phyloP scores from a whole-genome alignment of 2,888 invertebrate genomes.

The Byasa hedistus region DNA sequence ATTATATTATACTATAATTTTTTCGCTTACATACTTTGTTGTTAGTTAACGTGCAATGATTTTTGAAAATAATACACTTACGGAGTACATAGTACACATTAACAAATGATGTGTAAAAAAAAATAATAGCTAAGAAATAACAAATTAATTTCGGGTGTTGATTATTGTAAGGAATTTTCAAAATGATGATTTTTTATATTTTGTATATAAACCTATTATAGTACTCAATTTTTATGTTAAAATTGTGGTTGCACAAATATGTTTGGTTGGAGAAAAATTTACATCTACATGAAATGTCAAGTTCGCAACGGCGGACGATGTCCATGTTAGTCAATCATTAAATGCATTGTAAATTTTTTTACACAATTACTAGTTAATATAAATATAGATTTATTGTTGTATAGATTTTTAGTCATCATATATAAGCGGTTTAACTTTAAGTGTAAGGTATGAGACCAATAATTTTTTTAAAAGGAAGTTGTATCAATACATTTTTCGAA shows the following conservation, averaged over 20 bases:
- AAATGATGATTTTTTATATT: conserved; percentile 6
- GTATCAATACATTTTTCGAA: conserved; percentile 78
- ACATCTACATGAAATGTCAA: conserved; percentile 28
- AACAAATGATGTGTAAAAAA: background rate
- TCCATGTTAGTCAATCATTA: conserved; percentile 33
- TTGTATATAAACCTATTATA: background rate
- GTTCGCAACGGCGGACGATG: conserved; percentile 18
- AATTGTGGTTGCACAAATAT: conserved; percentile 47
- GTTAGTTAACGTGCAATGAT: background rate
- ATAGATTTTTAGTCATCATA: conserved; percentile 62
- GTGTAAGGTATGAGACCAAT: conserved; percentile 74
- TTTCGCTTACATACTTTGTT: background rate
- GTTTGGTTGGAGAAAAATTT: conserved; percentile 8
- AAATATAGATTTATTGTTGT: conserved; percentile 66
- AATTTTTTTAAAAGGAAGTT: conserved; percentile 74
- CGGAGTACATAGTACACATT: background rate
- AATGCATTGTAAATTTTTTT: conserved; percentile 60
- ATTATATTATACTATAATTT: background rate
- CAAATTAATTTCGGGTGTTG: background rate
- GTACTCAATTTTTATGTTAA: conserved; percentile 42
- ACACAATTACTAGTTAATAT: conserved; percentile 57
- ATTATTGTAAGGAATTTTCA: conserved; percentile 4
- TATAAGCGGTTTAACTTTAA: conserved; percentile 68
- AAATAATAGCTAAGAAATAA: background rate
- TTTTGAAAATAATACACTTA: background rate